These are phyloP conservation scores for Drosophila setifemur DNA, from an alignment of 1,140 invertebrate species.

Conservation along the genomic window DNA sequence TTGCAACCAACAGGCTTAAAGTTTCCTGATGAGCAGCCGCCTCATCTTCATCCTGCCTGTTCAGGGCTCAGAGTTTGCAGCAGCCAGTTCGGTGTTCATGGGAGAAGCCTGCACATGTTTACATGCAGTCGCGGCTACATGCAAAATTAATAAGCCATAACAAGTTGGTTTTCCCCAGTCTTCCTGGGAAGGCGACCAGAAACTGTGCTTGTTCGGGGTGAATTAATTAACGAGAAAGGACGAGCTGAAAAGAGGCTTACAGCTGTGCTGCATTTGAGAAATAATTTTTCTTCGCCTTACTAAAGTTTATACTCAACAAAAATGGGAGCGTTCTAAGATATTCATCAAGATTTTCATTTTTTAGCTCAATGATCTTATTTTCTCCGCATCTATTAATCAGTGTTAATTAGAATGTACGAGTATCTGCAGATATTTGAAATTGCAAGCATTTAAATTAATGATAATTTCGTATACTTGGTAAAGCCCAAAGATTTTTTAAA, in stretches of 20 bases:
- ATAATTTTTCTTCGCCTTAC: neutral
- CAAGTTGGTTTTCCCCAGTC: constrained; percentile 24
- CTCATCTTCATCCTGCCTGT: constrained; percentile 1
- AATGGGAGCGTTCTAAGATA: neutral
- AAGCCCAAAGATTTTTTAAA: too few relatives aligned
- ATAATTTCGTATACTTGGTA: too few relatives aligned
- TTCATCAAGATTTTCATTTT: too few relatives aligned
- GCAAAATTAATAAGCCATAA: constrained; percentile 46
- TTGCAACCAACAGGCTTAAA: neutral
- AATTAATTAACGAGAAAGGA: constrained; percentile 23
- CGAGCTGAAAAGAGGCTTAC: neutral
- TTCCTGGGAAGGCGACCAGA: neutral
- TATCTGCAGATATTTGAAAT: too few relatives aligned
- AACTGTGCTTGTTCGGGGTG: constrained; percentile 6
- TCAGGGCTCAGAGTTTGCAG: neutral
- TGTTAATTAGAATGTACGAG: too few relatives aligned
- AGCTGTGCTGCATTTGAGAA: neutral
- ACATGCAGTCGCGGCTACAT: constrained; percentile 36
- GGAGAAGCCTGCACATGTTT: constrained; percentile 20
- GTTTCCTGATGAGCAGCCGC: neutral
- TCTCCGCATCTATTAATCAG: too few relatives aligned
- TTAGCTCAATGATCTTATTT: too few relatives aligned
- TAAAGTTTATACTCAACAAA: neutral
- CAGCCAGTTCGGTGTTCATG: too few relatives aligned
- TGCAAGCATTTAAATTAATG: too few relatives aligned